Evolutionary conservation across 2,113 vertebrate genomes (phyloP).

Genomic region (Oreochromis niloticus): DNA sequence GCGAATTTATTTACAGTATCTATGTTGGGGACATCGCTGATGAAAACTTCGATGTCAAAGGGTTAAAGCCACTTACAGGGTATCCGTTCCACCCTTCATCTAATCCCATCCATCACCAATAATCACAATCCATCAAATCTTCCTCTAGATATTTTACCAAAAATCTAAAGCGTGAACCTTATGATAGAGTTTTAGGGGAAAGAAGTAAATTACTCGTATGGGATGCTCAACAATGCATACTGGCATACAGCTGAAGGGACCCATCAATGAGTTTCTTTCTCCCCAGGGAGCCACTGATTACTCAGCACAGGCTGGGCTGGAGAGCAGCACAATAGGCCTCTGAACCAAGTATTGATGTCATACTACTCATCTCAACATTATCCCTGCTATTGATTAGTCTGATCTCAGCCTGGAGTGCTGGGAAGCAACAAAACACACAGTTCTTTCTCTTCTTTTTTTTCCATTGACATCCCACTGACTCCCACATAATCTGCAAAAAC

Average conservation of each 20-base stretch:
- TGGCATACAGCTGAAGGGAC: background rate
- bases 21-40: background rate
- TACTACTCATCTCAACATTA: conserved; percentile 53
- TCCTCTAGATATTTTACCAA: background rate
- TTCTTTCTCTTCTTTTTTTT: background rate
- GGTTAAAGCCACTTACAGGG: background rate
- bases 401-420: conserved; percentile 51
- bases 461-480: background rate
- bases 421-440: conserved; percentile 43
- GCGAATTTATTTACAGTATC: background rate
- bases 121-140: background rate
- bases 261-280: conserved; percentile 46
- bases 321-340: conserved; percentile 39
- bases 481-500: background rate
- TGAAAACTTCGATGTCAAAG: background rate
- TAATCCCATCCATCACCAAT: background rate
- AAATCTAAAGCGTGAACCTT: background rate
- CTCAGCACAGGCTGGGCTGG: conserved; percentile 34
- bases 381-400: conserved; percentile 61
- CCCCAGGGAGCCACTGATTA: conserved; percentile 25
- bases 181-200: background rate
- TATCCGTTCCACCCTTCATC: background rate
- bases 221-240: conserved; percentile 22
- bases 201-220: background rate
- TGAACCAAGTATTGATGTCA: conserved; percentile 59